These are phyloP conservation scores for Plecotus auritus DNA, from an alignment of 2,113 vertebrate species.

Conservation along the genomic window DNA sequence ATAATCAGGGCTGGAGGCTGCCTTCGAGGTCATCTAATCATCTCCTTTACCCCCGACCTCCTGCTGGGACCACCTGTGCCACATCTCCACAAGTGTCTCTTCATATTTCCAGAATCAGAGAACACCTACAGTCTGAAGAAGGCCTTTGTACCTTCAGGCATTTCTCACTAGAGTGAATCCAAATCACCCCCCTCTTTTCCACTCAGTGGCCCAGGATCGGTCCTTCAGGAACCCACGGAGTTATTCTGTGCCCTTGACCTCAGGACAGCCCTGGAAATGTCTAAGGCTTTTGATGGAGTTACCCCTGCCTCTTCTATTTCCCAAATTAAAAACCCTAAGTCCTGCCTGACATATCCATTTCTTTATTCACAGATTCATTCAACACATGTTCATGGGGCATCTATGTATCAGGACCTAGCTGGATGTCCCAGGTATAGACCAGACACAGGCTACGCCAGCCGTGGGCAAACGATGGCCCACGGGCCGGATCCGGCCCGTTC, in stretches of 20 bases:
- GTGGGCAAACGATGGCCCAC: too few relatives aligned
- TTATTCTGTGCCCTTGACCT: not conserved
- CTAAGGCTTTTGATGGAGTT: not conserved
- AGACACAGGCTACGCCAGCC: not conserved
- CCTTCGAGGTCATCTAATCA: not conserved
- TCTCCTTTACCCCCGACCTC: not conserved
- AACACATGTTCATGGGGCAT: not conserved
- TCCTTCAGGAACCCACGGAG: not conserved
- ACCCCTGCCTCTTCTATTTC: not conserved
- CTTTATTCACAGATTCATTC: not conserved
- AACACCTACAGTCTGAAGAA: not conserved
- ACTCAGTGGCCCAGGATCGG: not conserved
- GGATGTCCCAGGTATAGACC: not conserved
- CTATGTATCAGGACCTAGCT: not conserved
- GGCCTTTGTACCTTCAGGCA: not conserved
- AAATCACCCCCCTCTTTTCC: not conserved
- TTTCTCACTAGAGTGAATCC: not conserved
- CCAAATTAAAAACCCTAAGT: not conserved
- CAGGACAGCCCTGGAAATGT: not conserved
- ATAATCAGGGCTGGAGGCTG: not conserved
- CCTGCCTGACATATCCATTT: not conserved
- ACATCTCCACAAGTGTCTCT: not conserved
- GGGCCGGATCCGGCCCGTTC: too few relatives aligned
- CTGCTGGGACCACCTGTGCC: not conserved
- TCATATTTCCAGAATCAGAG: not conserved